Conservation (phyloP, 2,888 invertebrate species). For the Eulithis testata region DNA sequence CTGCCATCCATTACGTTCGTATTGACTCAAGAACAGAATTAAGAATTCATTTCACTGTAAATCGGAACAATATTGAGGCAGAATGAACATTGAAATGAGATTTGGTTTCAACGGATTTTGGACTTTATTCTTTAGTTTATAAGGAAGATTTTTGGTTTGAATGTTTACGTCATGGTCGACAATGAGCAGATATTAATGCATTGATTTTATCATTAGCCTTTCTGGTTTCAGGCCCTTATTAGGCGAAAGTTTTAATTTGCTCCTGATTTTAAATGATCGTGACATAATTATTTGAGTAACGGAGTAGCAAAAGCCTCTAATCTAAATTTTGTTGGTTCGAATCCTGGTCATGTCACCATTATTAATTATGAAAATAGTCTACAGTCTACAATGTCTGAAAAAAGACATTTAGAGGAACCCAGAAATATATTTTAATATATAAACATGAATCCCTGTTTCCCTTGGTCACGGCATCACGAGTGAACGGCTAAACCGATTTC, state of each 20-base stretch:
- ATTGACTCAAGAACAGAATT: conserved; percentile 44
- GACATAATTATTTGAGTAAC: conserved; percentile 6
- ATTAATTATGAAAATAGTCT: no score
- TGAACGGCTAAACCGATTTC: no score
- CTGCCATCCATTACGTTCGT: conserved; percentile 31
- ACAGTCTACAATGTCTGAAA: no score
- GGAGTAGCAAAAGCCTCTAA: neutral
- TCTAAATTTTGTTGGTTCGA: neutral
- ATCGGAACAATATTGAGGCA: conserved; percentile 38
- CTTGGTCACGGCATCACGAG: no score
- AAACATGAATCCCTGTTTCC: no score
- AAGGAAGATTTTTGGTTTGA: conserved; percentile 13
- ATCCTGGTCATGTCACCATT: conserved; percentile 2
- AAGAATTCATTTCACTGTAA: conserved; percentile 44
- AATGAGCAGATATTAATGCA: conserved; percentile 22
- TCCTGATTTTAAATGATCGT: conserved; percentile 7
- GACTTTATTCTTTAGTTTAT: conserved; percentile 7
- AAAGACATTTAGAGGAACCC: no score
- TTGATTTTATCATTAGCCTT: conserved; percentile 38
- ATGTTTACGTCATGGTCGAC: conserved; percentile 10
- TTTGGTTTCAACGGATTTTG: conserved; percentile 20
- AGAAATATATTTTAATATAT: no score
- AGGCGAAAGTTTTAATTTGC: conserved; percentile 9
- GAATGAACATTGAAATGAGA: conserved; percentile 40
- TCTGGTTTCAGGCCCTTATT: neutral